phyloP scores from a whole-genome alignment of 64 coral and sea anemone genomes.

The Acropora tenuis region DNA sequence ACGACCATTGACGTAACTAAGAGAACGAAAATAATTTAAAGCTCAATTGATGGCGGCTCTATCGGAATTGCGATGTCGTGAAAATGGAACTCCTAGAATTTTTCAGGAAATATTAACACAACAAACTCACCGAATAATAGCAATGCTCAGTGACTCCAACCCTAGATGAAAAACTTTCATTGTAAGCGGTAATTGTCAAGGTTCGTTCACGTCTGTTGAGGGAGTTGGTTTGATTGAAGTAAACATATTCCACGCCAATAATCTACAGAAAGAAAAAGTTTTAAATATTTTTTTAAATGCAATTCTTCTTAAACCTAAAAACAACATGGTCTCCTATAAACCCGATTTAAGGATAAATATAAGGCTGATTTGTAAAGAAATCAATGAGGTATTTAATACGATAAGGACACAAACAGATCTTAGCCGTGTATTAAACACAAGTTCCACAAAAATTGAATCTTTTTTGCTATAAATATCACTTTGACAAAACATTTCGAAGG shows the following conservation, averaged over 20 bases:
- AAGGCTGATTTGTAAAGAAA: background rate
- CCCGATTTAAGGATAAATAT: too few species aligned
- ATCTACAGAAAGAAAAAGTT: constrained; percentile 66
- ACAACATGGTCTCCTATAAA: background rate
- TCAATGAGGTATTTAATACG: background rate
- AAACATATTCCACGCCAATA: constrained; percentile 95
- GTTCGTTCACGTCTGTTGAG: constrained; percentile 87
- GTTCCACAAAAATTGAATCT: background rate
- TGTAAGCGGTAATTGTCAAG: constrained; percentile 79
- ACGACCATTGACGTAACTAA: background rate
- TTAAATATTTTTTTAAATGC: background rate
- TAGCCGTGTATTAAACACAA: too few species aligned
- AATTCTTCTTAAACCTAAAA: background rate
- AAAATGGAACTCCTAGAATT: background rate
- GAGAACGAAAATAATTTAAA: background rate
- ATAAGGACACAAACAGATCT: too few species aligned
- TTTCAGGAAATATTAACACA: background rate
- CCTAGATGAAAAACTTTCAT: constrained; percentile 97
- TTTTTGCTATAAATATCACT: background rate
- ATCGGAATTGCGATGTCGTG: too few species aligned
- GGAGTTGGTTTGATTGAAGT: constrained; percentile 95
- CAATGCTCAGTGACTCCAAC: constrained; percentile 87
- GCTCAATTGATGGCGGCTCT: too few species aligned
- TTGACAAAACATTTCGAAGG: background rate
- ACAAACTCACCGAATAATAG: constrained; percentile 93